Evolutionary conservation across 2,797 vertebrate genomes (phyloP), one percentile per base, ranked within the genome.

Genomic region (Tarsius wallacei): DNA sequence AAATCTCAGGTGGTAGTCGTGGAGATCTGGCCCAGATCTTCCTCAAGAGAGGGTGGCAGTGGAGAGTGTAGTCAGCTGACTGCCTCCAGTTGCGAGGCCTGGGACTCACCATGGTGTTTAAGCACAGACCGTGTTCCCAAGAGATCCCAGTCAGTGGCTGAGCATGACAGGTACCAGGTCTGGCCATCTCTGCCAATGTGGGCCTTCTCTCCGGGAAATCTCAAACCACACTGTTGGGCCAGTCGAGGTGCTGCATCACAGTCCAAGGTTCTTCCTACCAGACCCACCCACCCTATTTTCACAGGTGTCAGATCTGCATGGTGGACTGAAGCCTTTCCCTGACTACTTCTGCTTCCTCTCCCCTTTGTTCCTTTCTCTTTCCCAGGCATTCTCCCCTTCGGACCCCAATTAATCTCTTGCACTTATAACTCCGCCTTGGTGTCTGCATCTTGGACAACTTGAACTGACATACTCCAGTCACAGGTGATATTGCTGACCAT

Each of bases 241-340:
- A 4, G 22, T 74, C 1, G 1, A 64, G 94, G 47, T 66, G 71
- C 33, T 76, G 26, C 16, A 7, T 22, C 1, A 2, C 15, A 80
- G 49, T 4, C 16, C 36, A 74, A 80, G 77, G 53, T 47, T 86
- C 77, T 26, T 64, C 15, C 84, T 61, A 24, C 24, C 26, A 26
- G 2, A 2, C 19, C 15, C 49, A 33, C 26, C 24, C 3, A 24
- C 55, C 0, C 1, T 0, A 22, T 55, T 31, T 36, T 36, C 53
- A 10, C n/a, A 31, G 42, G 21, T 33, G 4, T 84, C 53, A n/a
- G 33, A n/a, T 74, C 47, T 78, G 21, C 57, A 63, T 5, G 0
- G 14, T 4, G 57, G 19, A 68, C 57, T 94, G 57, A 16, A 63
- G 49, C 22, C 42, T 47, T 59, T 31, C 7, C 7, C 53, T 21